Conservation (phyloP, 2,888 invertebrate species). For the Bellardia bayeri region DNA sequence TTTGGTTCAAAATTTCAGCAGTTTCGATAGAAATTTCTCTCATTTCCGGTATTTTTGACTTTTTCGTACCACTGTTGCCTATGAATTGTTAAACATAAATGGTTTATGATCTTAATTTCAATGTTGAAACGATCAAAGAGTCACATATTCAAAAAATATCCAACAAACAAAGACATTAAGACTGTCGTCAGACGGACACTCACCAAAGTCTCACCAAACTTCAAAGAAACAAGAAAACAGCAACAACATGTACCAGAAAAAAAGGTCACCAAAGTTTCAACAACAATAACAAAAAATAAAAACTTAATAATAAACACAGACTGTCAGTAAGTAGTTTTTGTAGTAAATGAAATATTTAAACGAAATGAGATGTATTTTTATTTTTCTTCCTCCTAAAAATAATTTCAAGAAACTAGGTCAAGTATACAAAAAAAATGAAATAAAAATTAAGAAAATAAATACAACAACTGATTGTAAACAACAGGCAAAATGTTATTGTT, state of each 20-base stretch:
- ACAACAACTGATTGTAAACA: slow-evolving; percentile 30
- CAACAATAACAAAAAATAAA: slow-evolving; percentile 21
- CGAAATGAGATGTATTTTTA: slow-evolving; percentile 46
- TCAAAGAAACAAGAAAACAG: slow-evolving; percentile 10
- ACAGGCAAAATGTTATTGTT: slow-evolving; percentile 24
- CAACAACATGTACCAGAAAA: slow-evolving; percentile 3
- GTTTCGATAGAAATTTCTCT: no score
- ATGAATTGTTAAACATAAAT: slow-evolving; percentile 34
- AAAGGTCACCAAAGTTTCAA: slow-evolving; percentile 71
- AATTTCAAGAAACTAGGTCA: slow-evolving; percentile 68
- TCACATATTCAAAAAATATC: not conserved
- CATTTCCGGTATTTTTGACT: not conserved
- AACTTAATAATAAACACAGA: slow-evolving; percentile 38
- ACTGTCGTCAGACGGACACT: slow-evolving; percentile 1
- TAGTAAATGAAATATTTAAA: slow-evolving; percentile 32
- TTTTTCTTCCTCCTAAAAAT: slow-evolving; percentile 69
- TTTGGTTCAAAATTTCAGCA: no score
- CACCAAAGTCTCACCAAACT: slow-evolving; percentile 25
- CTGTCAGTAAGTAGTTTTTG: slow-evolving; percentile 45
- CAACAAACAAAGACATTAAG: slow-evolving; percentile 32
- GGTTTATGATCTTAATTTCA: slow-evolving; percentile 66
- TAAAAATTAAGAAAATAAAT: slow-evolving; percentile 39
- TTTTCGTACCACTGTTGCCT: slow-evolving; percentile 25
- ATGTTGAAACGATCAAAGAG: slow-evolving; percentile 62
- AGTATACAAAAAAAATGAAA: slow-evolving; percentile 58